Base-by-base conservation (phyloP, 2,113 vertebrate genomes). In the Etia nguti region DNA sequence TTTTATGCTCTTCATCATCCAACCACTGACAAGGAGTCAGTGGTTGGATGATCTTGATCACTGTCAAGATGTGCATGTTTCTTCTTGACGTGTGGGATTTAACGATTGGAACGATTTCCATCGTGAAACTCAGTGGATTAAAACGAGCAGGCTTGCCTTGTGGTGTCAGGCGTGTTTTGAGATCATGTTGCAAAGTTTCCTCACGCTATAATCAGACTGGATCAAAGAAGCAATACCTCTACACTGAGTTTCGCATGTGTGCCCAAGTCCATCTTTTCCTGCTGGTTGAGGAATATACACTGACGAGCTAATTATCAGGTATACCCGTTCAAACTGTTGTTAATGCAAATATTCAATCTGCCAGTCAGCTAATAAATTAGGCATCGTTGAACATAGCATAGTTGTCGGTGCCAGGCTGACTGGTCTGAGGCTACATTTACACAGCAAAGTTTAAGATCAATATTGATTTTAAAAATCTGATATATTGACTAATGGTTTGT, bases 381-480 rank as follows among this genome's bases (percentile, higher is more conserved):
- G 16, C 57, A 60, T 60, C 16, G 16, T 34, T 65, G 1, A 65
- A 20, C 20, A 12, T n/a, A 36, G 60, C 60, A 36, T 38, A 36
- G 31, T 2, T 65, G 60, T 60, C 0, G 2, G 57, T 1, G 18
- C 31, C 4, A 65, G 2, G 18, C 18, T 12, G 31, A 38, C 60
- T 65, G 18, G 60, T 65, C 34, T 2, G 31, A 62, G 31, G 18
- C n/a, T n/a, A 62, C 59, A 36, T 36, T 62, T 62, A 36, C 59
- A 62, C 31, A 36, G 59, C 10, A 34, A 62, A 62, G 31, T 31
- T 62, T 62, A 36, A 38, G 36, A 38, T 8, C 36, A 38, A 38
- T 38, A 38, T 10, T 38, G 8, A 8, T 36, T 36, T 36, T 36
- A 36, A 36, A 62, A 62, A 62, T 62, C 59, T 6, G 29, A 62